A percentile compares a stretch with the other conserved stretches of the same genome.
These are phyloP conservation scores for Rhinoderma darwinii DNA, from an alignment of 2,113 vertebrate species.

Conservation along the genomic window DNA sequence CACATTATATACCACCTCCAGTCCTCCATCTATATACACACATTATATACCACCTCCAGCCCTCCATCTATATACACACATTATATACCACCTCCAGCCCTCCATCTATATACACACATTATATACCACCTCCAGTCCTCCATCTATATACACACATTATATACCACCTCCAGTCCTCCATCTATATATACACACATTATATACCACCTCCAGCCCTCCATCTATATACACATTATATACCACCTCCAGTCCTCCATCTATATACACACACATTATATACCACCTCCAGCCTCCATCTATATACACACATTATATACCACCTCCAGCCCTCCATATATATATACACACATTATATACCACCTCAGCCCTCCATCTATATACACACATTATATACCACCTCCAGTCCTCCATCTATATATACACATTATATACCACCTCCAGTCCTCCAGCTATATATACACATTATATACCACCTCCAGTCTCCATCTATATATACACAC, in stretches of 20 bases:
- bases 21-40: not conserved
- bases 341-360: not conserved
- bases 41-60: not conserved
- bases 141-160: not conserved
- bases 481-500: not conserved
- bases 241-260: no score
- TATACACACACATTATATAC: not conserved
- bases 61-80: not conserved
- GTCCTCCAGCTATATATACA: not conserved
- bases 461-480: no score
- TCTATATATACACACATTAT: not conserved
- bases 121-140: not conserved
- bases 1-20: no score
- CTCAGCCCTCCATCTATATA: not conserved
- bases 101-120: not conserved
- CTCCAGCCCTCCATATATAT: no score
- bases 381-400: not conserved
- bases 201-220: not conserved
- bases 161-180: not conserved
- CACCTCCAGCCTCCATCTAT: conserved; percentile 13
- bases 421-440: not conserved
- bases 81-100: no score
- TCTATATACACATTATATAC: no score
- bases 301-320: no score
- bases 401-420: not conserved